Percentiles rank a stretch among this genome's conserved stretches.
These are phyloP conservation scores for Tretioscincus oriximinensis DNA, from an alignment of 2,113 vertebrate species.

Conservation along the genomic window DNA sequence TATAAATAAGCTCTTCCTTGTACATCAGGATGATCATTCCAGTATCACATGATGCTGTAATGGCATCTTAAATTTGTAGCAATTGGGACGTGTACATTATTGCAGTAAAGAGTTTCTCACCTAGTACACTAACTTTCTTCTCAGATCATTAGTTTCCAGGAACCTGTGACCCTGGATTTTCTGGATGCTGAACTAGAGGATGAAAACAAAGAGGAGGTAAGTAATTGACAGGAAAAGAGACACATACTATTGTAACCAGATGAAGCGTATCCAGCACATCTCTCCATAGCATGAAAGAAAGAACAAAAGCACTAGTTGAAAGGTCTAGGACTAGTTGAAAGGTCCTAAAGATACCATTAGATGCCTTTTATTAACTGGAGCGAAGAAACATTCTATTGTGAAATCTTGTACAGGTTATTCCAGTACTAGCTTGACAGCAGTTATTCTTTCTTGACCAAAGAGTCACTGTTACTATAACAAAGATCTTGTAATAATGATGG, in stretches of 20 bases:
- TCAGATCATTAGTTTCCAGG: constrained; percentile 61
- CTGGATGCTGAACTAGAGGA: constrained; percentile 95
- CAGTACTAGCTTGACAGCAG: neutral
- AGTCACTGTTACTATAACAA: neutral
- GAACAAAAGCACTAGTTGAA: neutral
- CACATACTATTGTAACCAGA: neutral
- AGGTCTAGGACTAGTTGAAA: neutral
- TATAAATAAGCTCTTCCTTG: no score
- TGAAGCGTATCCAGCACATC: neutral
- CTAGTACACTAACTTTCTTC: no score
- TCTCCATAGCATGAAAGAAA: neutral
- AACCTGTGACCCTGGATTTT: constrained; percentile 95
- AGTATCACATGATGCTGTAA: no score
- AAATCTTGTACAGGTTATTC: neutral
- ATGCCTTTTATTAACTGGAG: neutral
- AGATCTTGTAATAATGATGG: neutral
- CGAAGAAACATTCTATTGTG: neutral
- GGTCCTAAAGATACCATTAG: neutral
- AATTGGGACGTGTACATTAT: no score
- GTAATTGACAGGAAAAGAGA: neutral
- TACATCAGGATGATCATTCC: no score
- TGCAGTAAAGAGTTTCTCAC: no score
- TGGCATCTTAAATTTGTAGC: no score
- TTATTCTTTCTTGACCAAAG: neutral
- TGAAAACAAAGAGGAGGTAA: constrained; percentile 91